Conservation (phyloP, 2,797 vertebrate species). For the Benthosema pterotum region DNA sequence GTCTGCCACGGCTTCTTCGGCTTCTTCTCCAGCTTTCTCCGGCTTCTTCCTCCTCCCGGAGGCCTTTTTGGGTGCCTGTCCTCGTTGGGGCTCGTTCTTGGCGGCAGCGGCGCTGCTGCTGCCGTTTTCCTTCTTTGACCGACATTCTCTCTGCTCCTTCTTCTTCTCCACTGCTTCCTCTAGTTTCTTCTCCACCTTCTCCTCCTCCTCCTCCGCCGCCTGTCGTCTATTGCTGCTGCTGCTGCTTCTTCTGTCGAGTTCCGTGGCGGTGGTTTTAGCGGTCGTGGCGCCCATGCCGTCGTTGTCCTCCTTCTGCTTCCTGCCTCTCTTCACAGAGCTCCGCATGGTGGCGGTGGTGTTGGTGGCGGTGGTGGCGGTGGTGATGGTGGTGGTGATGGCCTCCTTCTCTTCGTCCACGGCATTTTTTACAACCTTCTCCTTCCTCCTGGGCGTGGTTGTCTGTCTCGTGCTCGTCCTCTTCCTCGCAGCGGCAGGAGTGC, state of each 20-base stretch:
- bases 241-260: not conserved
- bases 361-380: no score
- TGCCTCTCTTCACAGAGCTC: not conserved
- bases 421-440: no score
- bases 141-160: constrained; percentile 26
- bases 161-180: constrained; percentile 28
- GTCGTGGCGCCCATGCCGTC: no score
- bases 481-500: no score
- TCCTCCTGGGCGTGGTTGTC: no score
- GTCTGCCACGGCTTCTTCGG: constrained; percentile 1
- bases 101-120: not conserved
- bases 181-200: constrained; percentile 9
- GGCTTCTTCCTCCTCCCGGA: constrained; percentile 62
- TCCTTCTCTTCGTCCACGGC: no score
- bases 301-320: no score
- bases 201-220: constrained; percentile 12
- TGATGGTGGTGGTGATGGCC: no score
- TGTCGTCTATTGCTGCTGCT: not conserved
- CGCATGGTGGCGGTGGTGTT: no score
- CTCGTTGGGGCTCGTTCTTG: no score
- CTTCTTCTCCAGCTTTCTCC: constrained; percentile 29
- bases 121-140: constrained; percentile 13
- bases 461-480: no score
- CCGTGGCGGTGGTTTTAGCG: not conserved
- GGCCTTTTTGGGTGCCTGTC: constrained; percentile 40